Conservation (phyloP, 2,797 vertebrate genomes). For the Lepus townsendii region DNA sequence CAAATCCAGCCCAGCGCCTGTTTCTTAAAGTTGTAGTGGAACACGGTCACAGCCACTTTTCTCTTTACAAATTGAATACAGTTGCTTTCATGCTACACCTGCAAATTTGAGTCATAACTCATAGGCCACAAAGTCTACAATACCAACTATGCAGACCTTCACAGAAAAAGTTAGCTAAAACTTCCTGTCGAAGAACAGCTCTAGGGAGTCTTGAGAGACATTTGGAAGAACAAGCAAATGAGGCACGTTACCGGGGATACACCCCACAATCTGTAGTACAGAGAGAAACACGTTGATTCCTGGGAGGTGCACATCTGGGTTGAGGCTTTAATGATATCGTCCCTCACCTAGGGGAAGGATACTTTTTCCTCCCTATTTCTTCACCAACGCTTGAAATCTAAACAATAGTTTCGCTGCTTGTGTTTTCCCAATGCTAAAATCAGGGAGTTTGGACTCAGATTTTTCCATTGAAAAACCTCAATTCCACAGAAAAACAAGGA, state of each 20-base stretch:
- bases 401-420: conserved; percentile 74
- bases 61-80: not conserved
- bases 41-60: too few species aligned
- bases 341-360: conserved; percentile 81
- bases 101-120: not conserved
- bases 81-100: not conserved
- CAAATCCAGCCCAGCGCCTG: not conserved
- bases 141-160: not conserved
- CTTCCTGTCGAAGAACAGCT: not conserved
- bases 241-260: not conserved
- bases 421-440: conserved; percentile 83
- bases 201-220: not conserved
- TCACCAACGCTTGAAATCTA: conserved; percentile 73
- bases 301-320: conserved; percentile 2
- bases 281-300: conserved; percentile 19
- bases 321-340: conserved; percentile 43
- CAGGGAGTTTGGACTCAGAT: conserved; percentile 83
- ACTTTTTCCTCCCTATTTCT: not conserved
- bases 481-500: conserved; percentile 87
- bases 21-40: not conserved
- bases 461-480: conserved; percentile 90
- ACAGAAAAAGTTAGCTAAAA: not conserved
- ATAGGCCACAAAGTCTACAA: not conserved
- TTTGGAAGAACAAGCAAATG: not conserved
- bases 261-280: not conserved